Percentiles rank a stretch among this genome's conserved stretches.
Conservation (phyloP, 2,888 invertebrate genomes). For the Hecatera dysodea region DNA sequence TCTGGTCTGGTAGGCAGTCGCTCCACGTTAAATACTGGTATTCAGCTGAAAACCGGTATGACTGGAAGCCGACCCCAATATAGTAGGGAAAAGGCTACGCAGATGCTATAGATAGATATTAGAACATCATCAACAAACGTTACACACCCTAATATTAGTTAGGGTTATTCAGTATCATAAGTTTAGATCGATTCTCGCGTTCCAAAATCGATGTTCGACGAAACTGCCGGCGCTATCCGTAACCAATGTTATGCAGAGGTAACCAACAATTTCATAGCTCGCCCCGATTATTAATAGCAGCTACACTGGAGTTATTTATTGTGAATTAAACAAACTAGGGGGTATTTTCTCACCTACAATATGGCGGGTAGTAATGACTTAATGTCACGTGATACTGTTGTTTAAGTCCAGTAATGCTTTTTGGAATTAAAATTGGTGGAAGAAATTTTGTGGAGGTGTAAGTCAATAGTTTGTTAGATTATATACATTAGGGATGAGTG, state of each 20-base stretch:
- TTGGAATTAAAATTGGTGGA: slow-evolving; percentile 40
- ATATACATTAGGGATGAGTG: slow-evolving; percentile 12
- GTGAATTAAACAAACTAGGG: slow-evolving; percentile 60
- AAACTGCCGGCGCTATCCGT: slow-evolving; percentile 39
- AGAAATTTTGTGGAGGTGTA: slow-evolving; percentile 7
- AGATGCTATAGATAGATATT: too few relatives aligned
- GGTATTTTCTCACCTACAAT: slow-evolving; percentile 66
- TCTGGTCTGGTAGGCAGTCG: too few relatives aligned
- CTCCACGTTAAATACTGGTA: too few relatives aligned
- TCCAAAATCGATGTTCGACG: slow-evolving; percentile 4
- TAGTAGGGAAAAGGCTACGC: too few relatives aligned
- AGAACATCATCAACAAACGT: too few relatives aligned
- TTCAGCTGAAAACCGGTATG: too few relatives aligned
- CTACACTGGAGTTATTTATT: slow-evolving; percentile 54
- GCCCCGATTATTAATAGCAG: slow-evolving; percentile 53
- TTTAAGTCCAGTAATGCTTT: slow-evolving; percentile 53
- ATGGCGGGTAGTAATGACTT: slow-evolving; percentile 63
- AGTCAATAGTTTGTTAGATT: slow-evolving; percentile 24
- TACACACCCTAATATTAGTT: too few relatives aligned
- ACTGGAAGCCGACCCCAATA: too few relatives aligned
- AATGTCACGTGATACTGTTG: slow-evolving; percentile 67
- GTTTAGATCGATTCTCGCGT: neutral
- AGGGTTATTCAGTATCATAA: neutral
- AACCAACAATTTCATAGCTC: slow-evolving; percentile 57
- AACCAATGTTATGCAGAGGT: slow-evolving; percentile 18